Evolutionary conservation across 1,140 invertebrate species (phyloP), one percentile per base, ranked within the genome.

Genomic region (Euschistus heros): DNA sequence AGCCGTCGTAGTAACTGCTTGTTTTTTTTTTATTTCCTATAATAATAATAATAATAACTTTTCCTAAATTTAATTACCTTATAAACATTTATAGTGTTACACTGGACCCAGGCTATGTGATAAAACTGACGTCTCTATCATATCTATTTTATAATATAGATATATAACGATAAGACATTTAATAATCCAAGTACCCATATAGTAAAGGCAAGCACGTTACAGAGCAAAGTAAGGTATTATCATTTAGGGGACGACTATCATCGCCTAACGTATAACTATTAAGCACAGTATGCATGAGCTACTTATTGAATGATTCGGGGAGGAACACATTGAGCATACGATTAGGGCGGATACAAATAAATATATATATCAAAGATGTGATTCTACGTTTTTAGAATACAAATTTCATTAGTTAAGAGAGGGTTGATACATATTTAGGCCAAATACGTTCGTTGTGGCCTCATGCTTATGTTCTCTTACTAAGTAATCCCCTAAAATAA

Each of bases 261-360:
- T 57, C 26, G 24, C 54, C 54, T 57, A 57, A 24, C 26, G 10
- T 57, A 57, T 26, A 57, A 20, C 54, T 57, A 57, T 57, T 57
- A 57, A 57, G 54, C 54, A 57, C 54, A 57, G 54, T 57, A 57
- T 17, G 24, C 24, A 26, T 57, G 18, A 26, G 54, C 24, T 57
- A 57, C 4, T 26, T 22, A 24, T 14, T 26, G 2, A 26, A 26
- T 37, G 6, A 22, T 15, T 24, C 3, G 15, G 54, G 24, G 54
- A 27, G 54, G 54, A 57, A 57, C 54, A 57, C 59, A 42, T 61
- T 61, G 59, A 61, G 59, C 59, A 61, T 61, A 61, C 59, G 42
- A 42, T 42, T 61, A 61, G 59, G 59, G 59, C 59, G 59, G 59
- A 61, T 61, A 61, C 54, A 57, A 57, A 57, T 57, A 57, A 20